Percentiles rank a stretch among this genome's conserved stretches.
Evolutionary conservation across 1,140 invertebrate genomes (phyloP).

Genomic region (Drosophila orosa): DNA sequence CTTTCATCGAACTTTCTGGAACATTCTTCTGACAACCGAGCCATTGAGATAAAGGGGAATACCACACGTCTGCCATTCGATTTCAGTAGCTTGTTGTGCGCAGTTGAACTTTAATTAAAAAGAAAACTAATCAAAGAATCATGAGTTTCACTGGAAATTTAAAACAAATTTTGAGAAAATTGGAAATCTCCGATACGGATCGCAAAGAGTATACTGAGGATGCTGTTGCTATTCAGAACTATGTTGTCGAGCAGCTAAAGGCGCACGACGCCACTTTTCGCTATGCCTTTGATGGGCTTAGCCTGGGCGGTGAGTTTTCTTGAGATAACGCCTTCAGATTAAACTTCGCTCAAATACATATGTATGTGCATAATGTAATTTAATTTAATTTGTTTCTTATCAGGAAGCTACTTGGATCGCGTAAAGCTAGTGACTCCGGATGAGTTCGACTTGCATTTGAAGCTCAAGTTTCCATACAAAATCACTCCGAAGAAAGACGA

Average conservation of each 20-base stretch:
- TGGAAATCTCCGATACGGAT: conserved; percentile 15
- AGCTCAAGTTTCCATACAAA: conserved; percentile 18
- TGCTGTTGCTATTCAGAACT: conserved; percentile 18
- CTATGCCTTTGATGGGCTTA: conserved; percentile 11
- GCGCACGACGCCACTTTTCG: neutral
- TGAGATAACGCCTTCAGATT: neutral
- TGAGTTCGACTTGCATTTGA: conserved; percentile 14
- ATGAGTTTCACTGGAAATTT: conserved; percentile 9
- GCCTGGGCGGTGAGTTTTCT: conserved; percentile 18
- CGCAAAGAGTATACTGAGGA: conserved; percentile 1
- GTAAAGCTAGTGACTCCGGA: conserved; percentile 39
- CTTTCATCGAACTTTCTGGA: neutral
- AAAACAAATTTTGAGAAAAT: neutral
- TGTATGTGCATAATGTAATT: no score
- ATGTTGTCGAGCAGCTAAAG: conserved; percentile 18
- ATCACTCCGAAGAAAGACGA: neutral
- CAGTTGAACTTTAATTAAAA: neutral
- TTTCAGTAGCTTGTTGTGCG: neutral
- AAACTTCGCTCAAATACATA: neutral
- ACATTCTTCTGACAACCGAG: no score
- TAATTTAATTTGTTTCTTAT: neutral
- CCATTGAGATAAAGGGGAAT: neutral
- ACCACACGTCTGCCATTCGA: neutral
- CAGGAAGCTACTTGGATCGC: conserved; percentile 53
- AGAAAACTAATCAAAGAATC: neutral